These are phyloP conservation scores for Eledona agricola DNA, from an alignment of 2,888 invertebrate genomes.

Conservation along the genomic window DNA sequence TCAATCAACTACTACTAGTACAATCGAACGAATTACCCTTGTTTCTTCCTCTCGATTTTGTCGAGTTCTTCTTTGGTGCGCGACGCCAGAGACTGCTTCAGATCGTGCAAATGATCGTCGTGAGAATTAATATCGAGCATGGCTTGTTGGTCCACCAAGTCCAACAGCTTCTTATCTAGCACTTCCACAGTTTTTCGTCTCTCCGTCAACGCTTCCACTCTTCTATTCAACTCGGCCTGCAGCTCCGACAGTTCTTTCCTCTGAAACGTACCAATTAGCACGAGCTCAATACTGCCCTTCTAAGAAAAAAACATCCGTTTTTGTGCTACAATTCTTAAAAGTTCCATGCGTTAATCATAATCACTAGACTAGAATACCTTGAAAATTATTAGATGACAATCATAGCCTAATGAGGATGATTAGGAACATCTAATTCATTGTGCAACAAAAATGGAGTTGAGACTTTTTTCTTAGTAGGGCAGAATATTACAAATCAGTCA, in stretches of 20 bases:
- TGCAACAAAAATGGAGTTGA: too few species aligned
- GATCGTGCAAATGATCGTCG: conserved; percentile 50
- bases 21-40: conserved; percentile 59
- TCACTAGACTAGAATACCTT: too few species aligned
- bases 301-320: too few species aligned
- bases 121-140: conserved; percentile 32
- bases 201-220: conserved; percentile 70
- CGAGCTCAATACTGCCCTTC: too few species aligned
- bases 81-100: conserved; percentile 62
- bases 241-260: conserved; percentile 76
- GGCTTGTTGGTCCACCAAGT: conserved; percentile 72
- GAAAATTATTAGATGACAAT: too few species aligned
- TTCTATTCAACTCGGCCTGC: conserved; percentile 73
- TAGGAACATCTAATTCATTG: too few species aligned
- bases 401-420: too few species aligned
- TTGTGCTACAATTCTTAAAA: too few species aligned
- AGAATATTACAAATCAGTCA: too few species aligned
- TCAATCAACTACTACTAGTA: conserved; percentile 5
- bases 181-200: conserved; percentile 74
- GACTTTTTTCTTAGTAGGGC: too few species aligned
- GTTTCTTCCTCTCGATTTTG: conserved; percentile 65
- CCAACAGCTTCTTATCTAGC: conserved; percentile 74
- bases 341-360: too few species aligned
- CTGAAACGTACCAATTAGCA: too few species aligned
- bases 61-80: conserved; percentile 65